Evolutionary conservation across 30 jellyfish, hydroid and myxozoan genomes (phyloP), one percentile per base, ranked within the genome.

Genomic region (Chrysaora quinquecirrha): DNA sequence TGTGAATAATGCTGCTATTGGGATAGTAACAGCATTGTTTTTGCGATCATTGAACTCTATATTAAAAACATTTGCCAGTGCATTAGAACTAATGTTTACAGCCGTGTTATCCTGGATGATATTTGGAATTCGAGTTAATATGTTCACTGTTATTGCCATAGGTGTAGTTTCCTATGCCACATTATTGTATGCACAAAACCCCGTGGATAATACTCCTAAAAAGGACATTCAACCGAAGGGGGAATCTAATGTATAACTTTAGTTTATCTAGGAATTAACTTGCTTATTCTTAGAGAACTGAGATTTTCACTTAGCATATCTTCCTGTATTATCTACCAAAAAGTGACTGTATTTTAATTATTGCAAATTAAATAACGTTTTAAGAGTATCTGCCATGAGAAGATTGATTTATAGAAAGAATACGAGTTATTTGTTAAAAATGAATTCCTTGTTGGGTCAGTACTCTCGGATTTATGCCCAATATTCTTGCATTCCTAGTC

Each of bases 41-140:
- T 75, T 94, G 46, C 76, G 95, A 24, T 94, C 99, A 11, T 66
- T 94, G 49, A 94, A 94, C 76, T 94, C 99, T 1, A 94, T 94
- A 35, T 70, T 94, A 65, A 94, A 94, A 85, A 94, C 99, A 25
- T 94, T 94, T 65, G 99, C 99, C 28, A 87, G 97, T 73, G 99
- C 99, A 0, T 78, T 94, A 58, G 99, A 94, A 73, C 84, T 94
- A 14, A 88, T 94, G 97, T 94, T 94, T 60, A 94, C 99, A 0
- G 99, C 99, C 11, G 89, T 94, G 18, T 74, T 94, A 14, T 87
- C 90, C 50, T 94, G 99, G 99, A 66, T 94, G 4, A 63, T 94
- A 18, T 94, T 94, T 62, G 99, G 96, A 10, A 94, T 87, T 18
- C 84, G 93, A 22, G 95, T 94, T 34, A 87, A 76, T 65, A 0